Evolutionary conservation across 1,140 invertebrate species (phyloP).

Genomic region (Contarinia nasturtii): DNA sequence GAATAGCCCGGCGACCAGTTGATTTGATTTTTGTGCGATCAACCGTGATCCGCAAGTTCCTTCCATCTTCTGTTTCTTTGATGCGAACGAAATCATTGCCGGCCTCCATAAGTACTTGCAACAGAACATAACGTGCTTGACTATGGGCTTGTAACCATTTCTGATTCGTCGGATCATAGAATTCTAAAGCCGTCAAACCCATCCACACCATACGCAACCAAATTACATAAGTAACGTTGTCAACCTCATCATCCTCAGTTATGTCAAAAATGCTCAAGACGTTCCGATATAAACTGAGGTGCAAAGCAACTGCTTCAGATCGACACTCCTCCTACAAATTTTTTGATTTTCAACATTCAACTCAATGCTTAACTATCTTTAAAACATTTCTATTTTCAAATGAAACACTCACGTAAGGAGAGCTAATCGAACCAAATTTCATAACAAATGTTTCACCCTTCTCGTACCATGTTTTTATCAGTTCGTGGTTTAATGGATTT

Average conservation of each 20-base stretch:
- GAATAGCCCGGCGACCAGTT: conserved; percentile 70
- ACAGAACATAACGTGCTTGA: conserved; percentile 73
- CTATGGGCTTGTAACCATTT: conserved; percentile 81
- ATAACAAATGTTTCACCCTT: conserved; percentile 81
- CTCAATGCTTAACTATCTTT: too few species aligned
- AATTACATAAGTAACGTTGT: conserved; percentile 77
- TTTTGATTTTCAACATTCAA: too few species aligned
- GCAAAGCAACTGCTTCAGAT: conserved; percentile 84
- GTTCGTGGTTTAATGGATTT: conserved; percentile 53
- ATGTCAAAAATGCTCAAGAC: conserved; percentile 76
- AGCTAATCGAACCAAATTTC: conserved; percentile 72
- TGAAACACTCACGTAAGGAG: conserved; percentile 40
- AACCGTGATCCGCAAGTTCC: conserved; percentile 60
- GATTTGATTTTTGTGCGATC: conserved; percentile 61
- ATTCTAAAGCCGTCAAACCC: conserved; percentile 70
- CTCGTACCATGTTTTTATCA: conserved; percentile 50
- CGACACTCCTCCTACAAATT: conserved; percentile 58
- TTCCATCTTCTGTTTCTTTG: conserved; percentile 48
- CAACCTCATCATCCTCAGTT: conserved; percentile 43
- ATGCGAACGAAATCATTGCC: conserved; percentile 67
- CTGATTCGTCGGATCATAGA: conserved; percentile 71
- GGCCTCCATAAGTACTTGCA: conserved; percentile 70
- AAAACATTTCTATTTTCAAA: too few species aligned
- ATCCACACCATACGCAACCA: conserved; percentile 80
- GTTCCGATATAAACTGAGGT: conserved; percentile 54